Conservation (phyloP, 2,113 vertebrate species). For the Sturnus vulgaris region DNA sequence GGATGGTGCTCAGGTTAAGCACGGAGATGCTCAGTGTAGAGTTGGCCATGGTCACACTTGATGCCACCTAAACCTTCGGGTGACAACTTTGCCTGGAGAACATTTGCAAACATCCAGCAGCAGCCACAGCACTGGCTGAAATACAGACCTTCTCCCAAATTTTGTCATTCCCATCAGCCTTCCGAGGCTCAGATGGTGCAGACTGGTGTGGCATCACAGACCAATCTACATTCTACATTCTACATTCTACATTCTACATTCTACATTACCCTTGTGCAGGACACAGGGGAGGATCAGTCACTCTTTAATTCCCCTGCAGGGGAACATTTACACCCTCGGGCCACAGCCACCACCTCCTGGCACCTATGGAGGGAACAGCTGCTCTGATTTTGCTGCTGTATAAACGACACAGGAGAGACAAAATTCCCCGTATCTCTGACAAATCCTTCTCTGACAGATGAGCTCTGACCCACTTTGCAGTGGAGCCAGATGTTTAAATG, state of each 20-base stretch:
- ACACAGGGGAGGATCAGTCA: too few species aligned
- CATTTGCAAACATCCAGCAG: background rate
- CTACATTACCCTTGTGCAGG: background rate
- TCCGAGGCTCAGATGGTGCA: background rate
- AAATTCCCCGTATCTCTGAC: background rate
- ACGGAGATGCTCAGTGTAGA: fast-evolving
- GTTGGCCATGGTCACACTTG: background rate
- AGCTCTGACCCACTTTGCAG: slow-evolving; percentile 8
- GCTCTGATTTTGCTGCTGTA: background rate
- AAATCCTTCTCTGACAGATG: slow-evolving; percentile 33
- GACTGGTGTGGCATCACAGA: background rate
- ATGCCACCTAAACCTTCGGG: background rate
- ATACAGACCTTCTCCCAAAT: background rate
- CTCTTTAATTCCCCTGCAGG: background rate
- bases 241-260: background rate
- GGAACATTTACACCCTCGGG: background rate
- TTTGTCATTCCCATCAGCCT: fast-evolving
- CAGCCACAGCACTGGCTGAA: background rate
- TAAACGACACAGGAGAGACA: background rate
- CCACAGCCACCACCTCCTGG: background rate
- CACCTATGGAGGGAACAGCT: background rate
- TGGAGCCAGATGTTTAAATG: slow-evolving; percentile 23
- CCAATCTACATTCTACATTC: background rate
- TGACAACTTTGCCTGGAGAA: fast-evolving
- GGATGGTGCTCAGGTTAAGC: background rate